phyloP scores from a whole-genome alignment of 2,888 invertebrate genomes.

The Oligia fasciuncula region DNA sequence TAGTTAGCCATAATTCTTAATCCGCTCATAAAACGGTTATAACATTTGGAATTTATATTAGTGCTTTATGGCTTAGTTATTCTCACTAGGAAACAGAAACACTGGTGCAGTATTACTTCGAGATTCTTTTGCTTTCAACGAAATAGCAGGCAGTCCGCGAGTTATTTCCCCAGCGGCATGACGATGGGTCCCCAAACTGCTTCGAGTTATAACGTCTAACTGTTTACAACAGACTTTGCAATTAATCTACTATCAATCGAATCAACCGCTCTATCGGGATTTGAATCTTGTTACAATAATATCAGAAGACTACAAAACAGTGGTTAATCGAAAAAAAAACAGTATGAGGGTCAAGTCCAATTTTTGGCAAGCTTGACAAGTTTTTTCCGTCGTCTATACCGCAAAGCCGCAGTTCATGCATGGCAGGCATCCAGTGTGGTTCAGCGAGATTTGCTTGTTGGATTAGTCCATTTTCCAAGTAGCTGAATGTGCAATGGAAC shows the following conservation, averaged over 20 bases:
- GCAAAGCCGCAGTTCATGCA: conserved; percentile 12
- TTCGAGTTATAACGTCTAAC: conserved; percentile 61
- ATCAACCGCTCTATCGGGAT: conserved; percentile 48
- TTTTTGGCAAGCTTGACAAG: conserved; percentile 17
- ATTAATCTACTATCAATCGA: conserved; percentile 71
- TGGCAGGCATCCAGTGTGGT: background rate
- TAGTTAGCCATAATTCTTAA: conserved; percentile 54
- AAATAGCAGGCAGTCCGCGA: conserved; percentile 70
- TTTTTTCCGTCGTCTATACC: conserved; percentile 11
- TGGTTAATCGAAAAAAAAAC: background rate
- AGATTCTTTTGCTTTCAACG: conserved; percentile 66
- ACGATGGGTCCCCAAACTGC: conserved; percentile 68
- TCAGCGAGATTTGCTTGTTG: conserved; percentile 16
- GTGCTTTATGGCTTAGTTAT: conserved; percentile 38
- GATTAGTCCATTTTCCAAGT: background rate
- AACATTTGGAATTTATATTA: conserved; percentile 42
- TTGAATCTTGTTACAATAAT: conserved; percentile 28
- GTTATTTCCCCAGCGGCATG: conserved; percentile 77
- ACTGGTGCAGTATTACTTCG: conserved; percentile 48
- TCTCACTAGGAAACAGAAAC: conserved; percentile 41
- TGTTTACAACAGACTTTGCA: conserved; percentile 72
- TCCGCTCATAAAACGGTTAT: conserved; percentile 48
- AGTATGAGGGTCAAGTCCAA: background rate
- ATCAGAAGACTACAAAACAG: conserved; percentile 6
- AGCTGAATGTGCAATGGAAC: conserved; percentile 1